Base-by-base conservation (phyloP, 2,888 invertebrate species). In the Drosophila mayaguana region DNA sequence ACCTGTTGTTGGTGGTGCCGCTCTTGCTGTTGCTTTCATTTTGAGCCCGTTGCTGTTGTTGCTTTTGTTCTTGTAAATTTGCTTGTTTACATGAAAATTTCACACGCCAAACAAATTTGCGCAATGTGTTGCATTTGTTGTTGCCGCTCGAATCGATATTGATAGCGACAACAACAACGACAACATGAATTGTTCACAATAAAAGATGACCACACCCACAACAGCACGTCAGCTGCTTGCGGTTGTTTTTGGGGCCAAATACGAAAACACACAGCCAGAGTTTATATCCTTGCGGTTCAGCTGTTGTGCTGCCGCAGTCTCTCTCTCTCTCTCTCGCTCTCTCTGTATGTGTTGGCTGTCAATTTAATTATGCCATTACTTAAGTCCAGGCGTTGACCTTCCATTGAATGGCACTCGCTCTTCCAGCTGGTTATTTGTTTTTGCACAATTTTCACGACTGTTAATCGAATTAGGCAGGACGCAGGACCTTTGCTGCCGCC, bases 301-400 rank as follows among this genome's bases (percentile, higher is more conserved):
- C 63, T 61, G 66, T 40, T 42, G 72, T 36, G 38, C 32, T 51
- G 25, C 28, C 28, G 28, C 28, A 28, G 28, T 28, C 28, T 28
- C 28, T 28, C 25, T 25, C 6, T 4, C 25, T 6, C 5, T 25
- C 25, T 25, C 25, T 25, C 25, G 5, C 25, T 25, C 6, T 25
- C 25, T 25, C 28, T 57, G 57, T 16, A 3, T 48, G 28, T 48
- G 48, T 70, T 22, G 45, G 53, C 75, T 64, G 63, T 71, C 70
- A 82, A 84, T 81, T 87, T 81, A 81, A 83, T 83, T 81, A 83
- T 79, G 73, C 79, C 68, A 83, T 83, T 83, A 86, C 71, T 75
- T 86, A 71, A 60, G 63, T 72, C 63, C 70, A 64, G 62, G 63
- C 50, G 59, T 56, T 32, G 63, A 38, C 16, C 53, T 38, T 9